Conservation (phyloP, 2,797 vertebrate species). For the Lemur catta region DNA sequence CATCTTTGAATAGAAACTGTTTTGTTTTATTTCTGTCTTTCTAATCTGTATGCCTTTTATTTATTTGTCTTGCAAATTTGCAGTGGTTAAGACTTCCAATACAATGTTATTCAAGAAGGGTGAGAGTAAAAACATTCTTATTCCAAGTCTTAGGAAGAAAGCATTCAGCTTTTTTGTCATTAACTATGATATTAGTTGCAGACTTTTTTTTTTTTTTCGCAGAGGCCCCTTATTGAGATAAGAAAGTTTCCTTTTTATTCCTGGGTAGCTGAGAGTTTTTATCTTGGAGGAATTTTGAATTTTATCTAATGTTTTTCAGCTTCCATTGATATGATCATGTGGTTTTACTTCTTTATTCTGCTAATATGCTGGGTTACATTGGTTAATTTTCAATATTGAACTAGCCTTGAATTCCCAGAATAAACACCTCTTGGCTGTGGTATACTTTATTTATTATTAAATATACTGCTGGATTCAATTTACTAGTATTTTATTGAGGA, state of each 20-base stretch:
- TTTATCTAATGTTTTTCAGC: background rate
- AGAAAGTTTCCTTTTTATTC: background rate
- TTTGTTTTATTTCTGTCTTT: background rate
- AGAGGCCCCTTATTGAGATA: background rate
- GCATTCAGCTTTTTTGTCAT: background rate
- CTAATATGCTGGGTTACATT: background rate
- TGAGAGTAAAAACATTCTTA: background rate
- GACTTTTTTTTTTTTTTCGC: background rate
- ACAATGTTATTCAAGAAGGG: background rate
- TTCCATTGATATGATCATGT: background rate
- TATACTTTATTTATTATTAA: background rate
- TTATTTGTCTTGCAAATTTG: background rate
- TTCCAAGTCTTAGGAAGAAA: background rate
- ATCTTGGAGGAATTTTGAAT: background rate
- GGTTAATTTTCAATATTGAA: slow-evolving; percentile 1
- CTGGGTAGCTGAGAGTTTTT: background rate
- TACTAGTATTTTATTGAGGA: background rate
- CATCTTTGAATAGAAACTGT: background rate
- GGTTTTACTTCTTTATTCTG: slow-evolving; percentile 12
- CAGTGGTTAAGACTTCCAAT: background rate
- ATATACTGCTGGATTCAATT: background rate
- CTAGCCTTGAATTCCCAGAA: background rate
- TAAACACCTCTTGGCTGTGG: background rate
- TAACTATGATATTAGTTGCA: background rate
- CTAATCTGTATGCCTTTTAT: background rate